Percentiles rank a stretch among this genome's conserved stretches.
Conservation (phyloP, 2,797 vertebrate genomes). For the Vipera latastei region DNA sequence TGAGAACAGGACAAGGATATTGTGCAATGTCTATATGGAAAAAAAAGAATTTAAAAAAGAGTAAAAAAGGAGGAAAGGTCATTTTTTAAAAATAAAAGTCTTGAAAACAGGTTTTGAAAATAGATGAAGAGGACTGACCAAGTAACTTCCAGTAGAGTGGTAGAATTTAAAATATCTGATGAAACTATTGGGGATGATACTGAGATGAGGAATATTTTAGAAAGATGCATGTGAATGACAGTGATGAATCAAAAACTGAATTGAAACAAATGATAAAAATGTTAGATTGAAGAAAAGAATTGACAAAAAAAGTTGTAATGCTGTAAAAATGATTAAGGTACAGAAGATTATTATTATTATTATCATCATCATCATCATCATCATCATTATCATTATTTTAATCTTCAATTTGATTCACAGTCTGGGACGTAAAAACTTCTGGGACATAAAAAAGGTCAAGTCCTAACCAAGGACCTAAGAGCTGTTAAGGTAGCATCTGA, state of each 20-base stretch:
- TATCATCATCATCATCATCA: too few relatives aligned
- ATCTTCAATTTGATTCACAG: too few relatives aligned
- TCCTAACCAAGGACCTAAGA: too few relatives aligned
- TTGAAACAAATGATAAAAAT: not conserved
- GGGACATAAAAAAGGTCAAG: too few relatives aligned
- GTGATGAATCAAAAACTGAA: not conserved
- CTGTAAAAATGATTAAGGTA: too few relatives aligned
- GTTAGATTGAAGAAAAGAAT: not conserved
- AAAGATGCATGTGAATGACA: not conserved
- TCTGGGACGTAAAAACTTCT: too few relatives aligned
- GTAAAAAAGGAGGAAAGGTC: not conserved
- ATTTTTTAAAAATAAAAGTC: not conserved
- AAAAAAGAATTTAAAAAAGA: not conserved
- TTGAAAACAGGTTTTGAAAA: not conserved
- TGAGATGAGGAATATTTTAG: not conserved
- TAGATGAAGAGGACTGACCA: not conserved
- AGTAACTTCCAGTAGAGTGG: not conserved
- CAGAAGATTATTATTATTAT: too few relatives aligned
- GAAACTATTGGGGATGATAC: not conserved
- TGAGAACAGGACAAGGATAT: too few relatives aligned
- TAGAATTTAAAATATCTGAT: not conserved
- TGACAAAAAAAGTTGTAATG: not conserved
- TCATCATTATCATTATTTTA: too few relatives aligned
- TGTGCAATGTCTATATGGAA: not conserved
- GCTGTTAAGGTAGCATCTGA: too few relatives aligned